A percentile compares a stretch with the other conserved stretches of the same genome.
These are phyloP conservation scores for Euplexia lucipara DNA, from an alignment of 2,888 invertebrate species.

Conservation along the genomic window DNA sequence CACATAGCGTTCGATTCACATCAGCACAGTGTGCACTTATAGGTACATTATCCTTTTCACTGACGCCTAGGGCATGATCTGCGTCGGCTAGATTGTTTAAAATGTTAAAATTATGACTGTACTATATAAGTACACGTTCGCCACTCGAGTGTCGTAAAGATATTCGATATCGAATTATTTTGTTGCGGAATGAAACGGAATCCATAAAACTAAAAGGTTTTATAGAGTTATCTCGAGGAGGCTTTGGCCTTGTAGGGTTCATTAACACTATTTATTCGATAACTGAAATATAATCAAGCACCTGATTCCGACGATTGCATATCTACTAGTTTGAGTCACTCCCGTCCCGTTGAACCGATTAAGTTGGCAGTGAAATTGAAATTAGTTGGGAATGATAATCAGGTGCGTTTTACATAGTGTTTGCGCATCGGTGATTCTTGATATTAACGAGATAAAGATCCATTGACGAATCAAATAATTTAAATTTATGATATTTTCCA, in stretches of 20 bases:
- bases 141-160: conserved; percentile 83
- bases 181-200: conserved; percentile 85
- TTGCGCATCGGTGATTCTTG: conserved; percentile 25
- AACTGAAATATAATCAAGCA: conserved; percentile 85
- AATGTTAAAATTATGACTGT: conserved; percentile 73
- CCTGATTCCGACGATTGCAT: conserved; percentile 79
- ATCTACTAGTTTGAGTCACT: conserved; percentile 72
- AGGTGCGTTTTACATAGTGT: conserved; percentile 27
- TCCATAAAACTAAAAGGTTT: conserved; percentile 88
- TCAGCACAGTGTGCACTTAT: conserved; percentile 54
- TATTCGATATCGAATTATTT: conserved; percentile 85
- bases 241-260: conserved; percentile 87
- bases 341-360: conserved; percentile 54
- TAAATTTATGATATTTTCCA: conserved; percentile 64
- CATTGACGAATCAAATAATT: conserved; percentile 52
- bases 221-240: conserved; percentile 86
- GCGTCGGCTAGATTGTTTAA: conserved; percentile 69
- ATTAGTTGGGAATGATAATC: conserved; percentile 46
- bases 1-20: conserved; percentile 69
- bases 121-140: conserved; percentile 75
- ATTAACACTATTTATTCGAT: conserved; percentile 83
- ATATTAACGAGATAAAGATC: conserved; percentile 41
- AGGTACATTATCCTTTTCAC: conserved; percentile 73
- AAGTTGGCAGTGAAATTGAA: conserved; percentile 36
- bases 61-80: conserved; percentile 71